These are phyloP conservation scores for Lordiphosa mommai DNA, from an alignment of 1,140 invertebrate genomes.

Conservation along the genomic window DNA sequence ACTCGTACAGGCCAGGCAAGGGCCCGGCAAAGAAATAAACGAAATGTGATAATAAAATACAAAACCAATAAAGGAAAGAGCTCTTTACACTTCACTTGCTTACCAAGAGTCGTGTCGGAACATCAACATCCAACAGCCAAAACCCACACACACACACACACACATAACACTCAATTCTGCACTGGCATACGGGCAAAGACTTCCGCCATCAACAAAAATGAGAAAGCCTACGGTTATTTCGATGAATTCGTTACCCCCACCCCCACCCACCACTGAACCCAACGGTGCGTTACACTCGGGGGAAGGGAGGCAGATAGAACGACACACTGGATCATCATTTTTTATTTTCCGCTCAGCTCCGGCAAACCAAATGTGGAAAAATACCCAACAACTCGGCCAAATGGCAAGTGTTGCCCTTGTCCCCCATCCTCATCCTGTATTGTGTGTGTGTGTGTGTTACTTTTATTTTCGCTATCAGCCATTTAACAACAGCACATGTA, in stretches of 20 bases:
- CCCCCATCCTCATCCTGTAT: neutral
- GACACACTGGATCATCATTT: constrained; percentile 70
- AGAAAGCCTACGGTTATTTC: constrained; percentile 67
- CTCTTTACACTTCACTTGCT: constrained; percentile 79
- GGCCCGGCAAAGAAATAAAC: constrained; percentile 49
- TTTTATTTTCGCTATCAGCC: constrained; percentile 73
- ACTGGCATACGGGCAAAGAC: constrained; percentile 26
- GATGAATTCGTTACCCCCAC: constrained; percentile 43
- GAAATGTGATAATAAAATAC: constrained; percentile 79
- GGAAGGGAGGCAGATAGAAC: constrained; percentile 2
- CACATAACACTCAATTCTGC: constrained; percentile 3
- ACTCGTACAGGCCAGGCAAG: constrained; percentile 3
- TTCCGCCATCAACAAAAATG: constrained; percentile 54
- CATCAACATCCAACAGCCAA: constrained; percentile 21
- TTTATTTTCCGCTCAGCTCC: constrained; percentile 71
- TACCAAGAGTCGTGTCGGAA: constrained; percentile 57
- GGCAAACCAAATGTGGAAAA: constrained; percentile 55
- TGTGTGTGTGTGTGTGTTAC: constrained; percentile 42
- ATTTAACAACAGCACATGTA: constrained; percentile 41
- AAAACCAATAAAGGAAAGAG: constrained; percentile 79
- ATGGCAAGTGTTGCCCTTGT: constrained; percentile 25
- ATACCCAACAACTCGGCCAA: constrained; percentile 47
- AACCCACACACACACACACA: constrained; percentile 7
- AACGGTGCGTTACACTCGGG: constrained; percentile 48
- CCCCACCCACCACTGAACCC: constrained; percentile 11